Base-by-base conservation (phyloP, 2,797 vertebrate genomes). In the Eptatretus atami region DNA sequence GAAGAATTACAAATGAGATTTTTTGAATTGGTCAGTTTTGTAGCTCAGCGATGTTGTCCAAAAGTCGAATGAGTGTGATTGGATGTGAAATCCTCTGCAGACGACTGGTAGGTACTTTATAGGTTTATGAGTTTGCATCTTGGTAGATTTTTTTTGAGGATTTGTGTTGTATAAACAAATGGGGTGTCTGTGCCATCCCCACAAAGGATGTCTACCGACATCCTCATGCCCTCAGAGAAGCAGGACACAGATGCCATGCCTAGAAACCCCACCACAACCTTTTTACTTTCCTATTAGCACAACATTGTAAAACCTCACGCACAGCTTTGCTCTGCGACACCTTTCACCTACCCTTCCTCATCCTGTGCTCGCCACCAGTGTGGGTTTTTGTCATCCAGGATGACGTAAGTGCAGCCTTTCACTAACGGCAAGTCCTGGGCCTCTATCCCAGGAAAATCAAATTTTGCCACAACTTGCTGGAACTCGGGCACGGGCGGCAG, bases 281-380 rank as follows among this genome's bases (percentile, higher is more conserved):
- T 25, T 64, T 52, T 64, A 14, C 53, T 53, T 13, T 54, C 19
- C 12, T 24, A 8, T 14, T 53, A 9, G 53, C 5, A 6, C 13
- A 19, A 52, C 64, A 55, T 19, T 53, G 3, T 3, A 14, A 15
- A 53, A 12, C 53, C 53, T 12, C 4, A n/a, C 12, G 19, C 54
- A 9, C 53, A 52, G 11, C 44, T 13, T 54, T 13, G 14, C 64
- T 54, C 15, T 1, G 11, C 31, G 14, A 53, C 11, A 12, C 15
- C 53, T n/a, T 53, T 19, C 52, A 15, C 74, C 70, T 68, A 61
- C 57, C 57, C 57, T n/a, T 61, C 15, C 24, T 61, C 57, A 24
- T 61, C 24, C 9, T 24, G 57, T 61, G 57, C 57, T 24, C 24
- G 15, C 57, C 57, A 61, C 57, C 57, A 61, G 57, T 61, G 57